Conservation (phyloP, 2,888 invertebrate genomes). For the Tiliacea citrago region DNA sequence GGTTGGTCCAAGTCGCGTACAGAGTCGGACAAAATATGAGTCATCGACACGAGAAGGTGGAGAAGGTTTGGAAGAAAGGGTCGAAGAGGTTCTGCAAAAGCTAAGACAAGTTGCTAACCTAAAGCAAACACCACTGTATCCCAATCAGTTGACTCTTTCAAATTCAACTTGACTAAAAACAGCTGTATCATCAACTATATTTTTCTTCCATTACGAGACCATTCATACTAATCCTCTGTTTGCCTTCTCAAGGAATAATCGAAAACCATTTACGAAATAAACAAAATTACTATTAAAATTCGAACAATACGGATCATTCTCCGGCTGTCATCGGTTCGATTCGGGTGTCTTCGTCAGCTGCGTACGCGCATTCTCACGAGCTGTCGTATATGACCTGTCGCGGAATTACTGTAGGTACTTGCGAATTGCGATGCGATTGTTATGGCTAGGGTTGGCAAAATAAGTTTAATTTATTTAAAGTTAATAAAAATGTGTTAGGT, state of each 20-base stretch:
- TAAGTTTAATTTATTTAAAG: not conserved
- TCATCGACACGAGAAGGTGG: not conserved
- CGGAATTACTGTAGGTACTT: constrained; percentile 57
- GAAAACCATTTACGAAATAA: constrained; percentile 64
- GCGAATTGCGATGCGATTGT: constrained; percentile 59
- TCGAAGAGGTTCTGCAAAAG: not conserved
- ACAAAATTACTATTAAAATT: constrained; percentile 54
- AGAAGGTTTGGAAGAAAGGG: not conserved
- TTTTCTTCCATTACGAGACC: constrained; percentile 60
- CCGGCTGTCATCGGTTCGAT: constrained; percentile 64
- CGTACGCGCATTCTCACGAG: constrained; percentile 65
- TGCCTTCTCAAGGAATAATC: constrained; percentile 47
- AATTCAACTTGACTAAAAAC: constrained; percentile 15
- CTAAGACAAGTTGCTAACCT: not conserved
- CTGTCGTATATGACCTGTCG: constrained; percentile 67
- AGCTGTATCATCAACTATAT: constrained; percentile 39
- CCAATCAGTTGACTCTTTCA: constrained; percentile 10
- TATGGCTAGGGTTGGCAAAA: constrained; percentile 50
- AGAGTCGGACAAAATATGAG: not conserved
- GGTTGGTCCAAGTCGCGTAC: not conserved
- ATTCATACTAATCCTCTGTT: constrained; percentile 45
- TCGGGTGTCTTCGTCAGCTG: constrained; percentile 66
- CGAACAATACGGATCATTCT: constrained; percentile 59
- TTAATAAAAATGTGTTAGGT: not conserved
- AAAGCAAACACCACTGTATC: constrained; percentile 14